These are phyloP conservation scores for Oceanodroma tethys DNA, from an alignment of 2,113 vertebrate species.

Conservation along the genomic window DNA sequence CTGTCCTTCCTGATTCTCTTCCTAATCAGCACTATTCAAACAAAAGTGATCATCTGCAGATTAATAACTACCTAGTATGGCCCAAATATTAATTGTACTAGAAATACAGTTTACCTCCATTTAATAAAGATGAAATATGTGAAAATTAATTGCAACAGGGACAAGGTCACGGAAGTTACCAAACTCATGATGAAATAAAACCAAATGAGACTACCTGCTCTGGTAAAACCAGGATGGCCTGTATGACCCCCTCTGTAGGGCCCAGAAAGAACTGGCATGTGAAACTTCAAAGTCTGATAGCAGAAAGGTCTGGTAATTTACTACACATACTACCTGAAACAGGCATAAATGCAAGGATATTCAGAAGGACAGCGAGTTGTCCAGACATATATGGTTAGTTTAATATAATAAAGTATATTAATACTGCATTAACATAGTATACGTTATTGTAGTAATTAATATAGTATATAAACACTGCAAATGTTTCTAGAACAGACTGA, in stretches of 20 bases:
- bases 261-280: background rate
- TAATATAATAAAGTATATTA: background rate
- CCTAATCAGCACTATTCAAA: background rate
- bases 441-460: background rate
- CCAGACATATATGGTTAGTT: background rate
- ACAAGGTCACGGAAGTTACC: background rate
- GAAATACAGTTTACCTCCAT: background rate
- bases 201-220: background rate
- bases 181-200: background rate
- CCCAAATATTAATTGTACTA: background rate
- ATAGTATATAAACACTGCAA: background rate
- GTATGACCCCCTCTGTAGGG: background rate
- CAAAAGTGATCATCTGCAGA: background rate
- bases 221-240: background rate
- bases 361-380: background rate
- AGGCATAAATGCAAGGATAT: background rate
- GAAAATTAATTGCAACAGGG: background rate
- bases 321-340: background rate
- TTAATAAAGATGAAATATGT: background rate
- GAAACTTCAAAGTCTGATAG: background rate
- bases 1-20: background rate
- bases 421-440: background rate
- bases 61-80: background rate
- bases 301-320: background rate
- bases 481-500: background rate